These are phyloP conservation scores for Magallana angulata DNA, from an alignment of 1,140 invertebrate genomes.

Conservation along the genomic window DNA sequence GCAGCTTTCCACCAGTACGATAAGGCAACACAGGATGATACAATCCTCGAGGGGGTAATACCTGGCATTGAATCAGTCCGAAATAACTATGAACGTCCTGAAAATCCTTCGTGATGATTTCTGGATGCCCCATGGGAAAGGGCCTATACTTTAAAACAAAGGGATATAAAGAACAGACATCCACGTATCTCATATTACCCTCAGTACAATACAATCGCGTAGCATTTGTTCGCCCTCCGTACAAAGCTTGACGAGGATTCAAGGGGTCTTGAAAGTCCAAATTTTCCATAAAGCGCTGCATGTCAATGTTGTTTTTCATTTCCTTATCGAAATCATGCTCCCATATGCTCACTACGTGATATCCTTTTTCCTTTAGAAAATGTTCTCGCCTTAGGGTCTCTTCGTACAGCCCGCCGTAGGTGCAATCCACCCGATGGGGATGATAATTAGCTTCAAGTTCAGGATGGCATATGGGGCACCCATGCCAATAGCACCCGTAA, in stretches of 20 bases:
- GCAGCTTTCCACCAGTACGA: background rate
- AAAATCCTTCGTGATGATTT: constrained; percentile 44
- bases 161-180: constrained; percentile 41
- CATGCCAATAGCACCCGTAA: constrained; percentile 58
- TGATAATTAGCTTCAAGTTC: background rate
- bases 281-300: background rate
- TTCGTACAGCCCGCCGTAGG: background rate
- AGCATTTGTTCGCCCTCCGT: constrained; percentile 46
- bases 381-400: background rate
- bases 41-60: constrained; percentile 44
- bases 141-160: constrained; percentile 34
- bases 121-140: constrained; percentile 41
- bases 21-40: constrained; percentile 51
- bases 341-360: background rate
- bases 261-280: background rate
- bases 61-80: constrained; percentile 29
- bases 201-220: background rate
- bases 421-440: background rate
- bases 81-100: constrained; percentile 36
- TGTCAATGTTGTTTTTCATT: background rate
- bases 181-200: constrained; percentile 39
- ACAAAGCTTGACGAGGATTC: constrained; percentile 27
- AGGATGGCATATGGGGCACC: constrained; percentile 54
- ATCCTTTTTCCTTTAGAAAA: background rate
- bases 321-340: background rate